These are phyloP conservation scores for Dendrocincla tyrannina DNA, from an alignment of 2,797 vertebrate species.

Conservation along the genomic window DNA sequence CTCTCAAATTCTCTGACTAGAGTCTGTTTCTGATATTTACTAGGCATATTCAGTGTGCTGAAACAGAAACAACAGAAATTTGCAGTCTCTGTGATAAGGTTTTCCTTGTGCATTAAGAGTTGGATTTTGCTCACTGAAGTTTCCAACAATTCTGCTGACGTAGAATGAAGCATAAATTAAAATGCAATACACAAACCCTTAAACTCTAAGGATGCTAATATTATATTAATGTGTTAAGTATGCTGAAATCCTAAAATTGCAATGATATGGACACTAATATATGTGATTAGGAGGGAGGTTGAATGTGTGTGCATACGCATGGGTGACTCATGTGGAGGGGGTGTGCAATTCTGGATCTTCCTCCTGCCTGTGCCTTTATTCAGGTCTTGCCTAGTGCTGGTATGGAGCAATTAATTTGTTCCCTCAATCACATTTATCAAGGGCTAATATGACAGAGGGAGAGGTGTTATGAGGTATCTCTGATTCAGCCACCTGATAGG, in stretches of 20 bases:
- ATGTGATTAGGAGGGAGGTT: not conserved
- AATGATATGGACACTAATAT: not conserved
- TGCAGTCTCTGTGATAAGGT: not conserved
- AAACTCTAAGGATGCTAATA: not conserved
- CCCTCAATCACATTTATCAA: conserved; percentile 10
- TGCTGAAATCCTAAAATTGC: not conserved
- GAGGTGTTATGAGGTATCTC: conserved; percentile 40
- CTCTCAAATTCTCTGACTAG: not conserved
- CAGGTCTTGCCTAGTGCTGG: not conserved
- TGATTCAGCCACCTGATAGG: conserved; percentile 44
- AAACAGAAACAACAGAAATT: conserved; percentile 16
- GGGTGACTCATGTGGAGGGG: not conserved
- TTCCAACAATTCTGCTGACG: not conserved
- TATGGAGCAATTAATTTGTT: conserved; percentile 59
- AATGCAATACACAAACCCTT: not conserved
- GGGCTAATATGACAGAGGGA: conserved; percentile 5
- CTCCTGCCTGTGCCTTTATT: conserved; percentile 1
- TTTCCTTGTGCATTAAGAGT: not conserved
- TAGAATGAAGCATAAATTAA: not conserved
- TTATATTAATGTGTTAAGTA: not conserved
- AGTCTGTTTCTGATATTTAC: not conserved
- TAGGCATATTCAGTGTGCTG: not conserved
- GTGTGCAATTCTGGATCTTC: conserved; percentile 4
- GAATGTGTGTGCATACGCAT: not conserved
- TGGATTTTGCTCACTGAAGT: not conserved